Evolutionary conservation across 1,140 invertebrate genomes (phyloP), one percentile per base, ranked within the genome.

Genomic region (Triops cancriformis): DNA sequence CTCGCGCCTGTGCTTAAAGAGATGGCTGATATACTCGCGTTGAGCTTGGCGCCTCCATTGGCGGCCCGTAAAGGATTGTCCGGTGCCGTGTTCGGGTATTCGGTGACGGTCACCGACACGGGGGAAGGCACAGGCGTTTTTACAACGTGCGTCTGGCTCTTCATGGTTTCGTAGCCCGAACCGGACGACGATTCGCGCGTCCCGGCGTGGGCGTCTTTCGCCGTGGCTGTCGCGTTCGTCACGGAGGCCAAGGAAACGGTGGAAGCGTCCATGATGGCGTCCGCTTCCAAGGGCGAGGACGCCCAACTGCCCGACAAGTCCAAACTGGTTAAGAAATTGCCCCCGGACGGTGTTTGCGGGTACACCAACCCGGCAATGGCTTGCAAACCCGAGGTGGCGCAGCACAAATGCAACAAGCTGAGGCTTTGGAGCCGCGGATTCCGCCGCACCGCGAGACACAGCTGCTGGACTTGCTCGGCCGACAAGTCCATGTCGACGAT

Each of bases 351-450:
- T 64, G 51, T 64, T 64, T 64, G 26, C 12, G 64, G 37, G 11
- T 45, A 45, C n/a, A 78, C 51, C 11, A 79, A 42, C 11, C 75
- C 37, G 11, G 80, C 79, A 42, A 81, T 78, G n/a, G 80, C 80
- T 43, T 84, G 82, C 1, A 88, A 83, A 10, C 87, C 87, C 42
- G 87, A 85, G 73, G 85, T 83, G 27, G 87, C 88, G 79, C 87
- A 89, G 26, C 87, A 85, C 74, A 88, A 83, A 82, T 88, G 88
- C 37, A 88, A 87, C 78, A 89, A 83, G 79, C 88, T 87, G 72
- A 89, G 81, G 28, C 86, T 84, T 73, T 87, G 84, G 28, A 89
- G 83, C 80, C 86, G 85, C 73, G 83, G 81, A 78, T 85, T 86
- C 74, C 85, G 83, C n/a, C 87, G 83, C 11, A 85, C 83, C 1